phyloP scores from a whole-genome alignment of 2,888 invertebrate genomes.

The Brachycybe producta region DNA sequence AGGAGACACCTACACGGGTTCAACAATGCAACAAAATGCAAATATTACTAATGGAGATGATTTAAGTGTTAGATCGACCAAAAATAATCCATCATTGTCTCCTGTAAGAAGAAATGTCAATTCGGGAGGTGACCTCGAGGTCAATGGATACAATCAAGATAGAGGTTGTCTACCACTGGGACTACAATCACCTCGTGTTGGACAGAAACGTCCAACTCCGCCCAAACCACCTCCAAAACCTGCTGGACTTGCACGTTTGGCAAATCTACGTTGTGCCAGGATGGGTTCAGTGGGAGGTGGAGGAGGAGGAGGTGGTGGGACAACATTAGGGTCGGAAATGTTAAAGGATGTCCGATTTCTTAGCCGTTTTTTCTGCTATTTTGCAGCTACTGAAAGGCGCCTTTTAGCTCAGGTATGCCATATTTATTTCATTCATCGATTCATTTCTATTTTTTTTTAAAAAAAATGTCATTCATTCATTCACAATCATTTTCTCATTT shows the following conservation, averaged over 20 bases:
- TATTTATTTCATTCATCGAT: too few relatives aligned
- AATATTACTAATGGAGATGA: neutral
- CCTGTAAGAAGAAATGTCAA: neutral
- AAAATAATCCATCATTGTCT: neutral
- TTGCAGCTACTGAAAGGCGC: constrained; percentile 61
- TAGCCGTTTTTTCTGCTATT: constrained; percentile 66
- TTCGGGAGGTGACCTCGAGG: neutral
- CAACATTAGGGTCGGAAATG: too few relatives aligned
- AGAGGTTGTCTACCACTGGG: neutral
- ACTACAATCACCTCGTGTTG: neutral
- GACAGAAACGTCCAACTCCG: neutral
- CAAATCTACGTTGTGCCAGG: too few relatives aligned
- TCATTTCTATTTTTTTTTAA: too few relatives aligned
- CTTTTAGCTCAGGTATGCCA: constrained; percentile 63
- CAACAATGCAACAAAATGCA: neutral
- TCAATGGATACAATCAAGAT: neutral
- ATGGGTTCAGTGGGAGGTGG: too few relatives aligned
- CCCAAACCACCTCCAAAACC: constrained; percentile 14
- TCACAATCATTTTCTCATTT: too few relatives aligned
- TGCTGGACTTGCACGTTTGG: too few relatives aligned
- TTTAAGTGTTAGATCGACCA: neutral
- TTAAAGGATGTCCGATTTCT: constrained; percentile 75
- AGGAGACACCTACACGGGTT: neutral
- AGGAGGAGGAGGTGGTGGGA: too few relatives aligned
- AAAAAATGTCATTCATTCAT: too few relatives aligned